Percentiles rank a stretch among this genome's conserved stretches.
phyloP scores from a whole-genome alignment of 2,797 vertebrate genomes.

The Mus minutoides region DNA sequence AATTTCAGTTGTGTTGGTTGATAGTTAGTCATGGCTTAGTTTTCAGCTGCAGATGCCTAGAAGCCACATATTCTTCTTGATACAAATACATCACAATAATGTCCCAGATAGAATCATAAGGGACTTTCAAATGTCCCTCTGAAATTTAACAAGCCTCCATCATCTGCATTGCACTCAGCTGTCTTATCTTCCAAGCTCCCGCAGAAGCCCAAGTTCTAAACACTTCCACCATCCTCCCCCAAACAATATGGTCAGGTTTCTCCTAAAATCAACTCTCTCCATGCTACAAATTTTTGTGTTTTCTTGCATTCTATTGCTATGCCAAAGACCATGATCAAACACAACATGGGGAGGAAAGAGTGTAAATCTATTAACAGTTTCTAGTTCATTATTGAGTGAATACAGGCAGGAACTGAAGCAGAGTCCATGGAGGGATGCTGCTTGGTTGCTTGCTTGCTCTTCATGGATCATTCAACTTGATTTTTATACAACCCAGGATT shows the following conservation, averaged over 20 bases:
- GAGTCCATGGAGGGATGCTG: background rate
- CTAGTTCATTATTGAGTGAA: background rate
- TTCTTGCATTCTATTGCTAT: background rate
- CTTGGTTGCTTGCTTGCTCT: background rate
- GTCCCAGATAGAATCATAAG: background rate
- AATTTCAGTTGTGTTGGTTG: background rate
- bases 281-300: background rate
- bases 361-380: background rate
- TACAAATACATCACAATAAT: background rate
- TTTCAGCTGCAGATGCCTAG: background rate
- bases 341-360: background rate
- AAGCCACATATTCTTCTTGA: background rate
- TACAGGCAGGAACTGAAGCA: background rate
- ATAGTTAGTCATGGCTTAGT: background rate
- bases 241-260: background rate
- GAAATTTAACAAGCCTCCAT: no score
- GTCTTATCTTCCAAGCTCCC: background rate
- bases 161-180: background rate
- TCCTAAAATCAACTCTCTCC: background rate
- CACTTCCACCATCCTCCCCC: background rate
- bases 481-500: background rate
- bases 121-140: background rate
- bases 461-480: no score
- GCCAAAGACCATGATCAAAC: background rate
- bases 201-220: background rate